Evolutionary conservation across 1,140 invertebrate species (phyloP), one percentile per base, ranked within the genome.

Genomic region (Lepidotrigona ventralis): DNA sequence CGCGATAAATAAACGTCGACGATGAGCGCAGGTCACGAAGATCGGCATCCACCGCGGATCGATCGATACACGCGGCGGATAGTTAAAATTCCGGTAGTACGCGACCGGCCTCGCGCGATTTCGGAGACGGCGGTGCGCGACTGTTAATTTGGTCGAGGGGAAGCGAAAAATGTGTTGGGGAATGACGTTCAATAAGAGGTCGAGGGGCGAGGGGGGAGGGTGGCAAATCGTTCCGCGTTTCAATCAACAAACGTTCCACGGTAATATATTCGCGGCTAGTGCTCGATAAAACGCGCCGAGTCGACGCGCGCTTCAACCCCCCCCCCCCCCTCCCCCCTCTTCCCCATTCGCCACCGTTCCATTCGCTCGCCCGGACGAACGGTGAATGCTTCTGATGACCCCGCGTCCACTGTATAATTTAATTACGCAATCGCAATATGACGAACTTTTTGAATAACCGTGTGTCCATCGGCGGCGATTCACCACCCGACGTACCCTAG

Each of bases 221-320:
- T 11, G 29, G 26, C 63, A 74, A 88, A 84, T 84, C 51, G 76
- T 69, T 53, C 33, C 63, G 71, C 66, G 79, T 89, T 86, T 75
- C 85, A 89, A 89, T 88, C 85, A 86, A 69, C 87, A 66, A 86
- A 19, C 81, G 75, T 79, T 71, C 66, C 51, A 64, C 66, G 75
- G 78, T 89, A 89, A 89, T 89, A 71, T 86, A 86, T 88, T 89
- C 84, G 77, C 58, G 63, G 63, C 11, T 12, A 33, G 60, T 46
- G 39, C 53, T 56, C 75, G 85, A 88, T 80, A 70, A 85, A 85
- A 75, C 81, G 78, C 84, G 60, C 60, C 46, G 64, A 73, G 63
- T 64, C 63, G 39, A 46, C 58, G 39, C 63, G 58, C 74, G 33
- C 15, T 17, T 64, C 33, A 3, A 3, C 15, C 15, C 15, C n/a